Evolutionary conservation across 2,113 vertebrate genomes (phyloP), one percentile per base, ranked within the genome.

Genomic region (Myodes glareolus): DNA sequence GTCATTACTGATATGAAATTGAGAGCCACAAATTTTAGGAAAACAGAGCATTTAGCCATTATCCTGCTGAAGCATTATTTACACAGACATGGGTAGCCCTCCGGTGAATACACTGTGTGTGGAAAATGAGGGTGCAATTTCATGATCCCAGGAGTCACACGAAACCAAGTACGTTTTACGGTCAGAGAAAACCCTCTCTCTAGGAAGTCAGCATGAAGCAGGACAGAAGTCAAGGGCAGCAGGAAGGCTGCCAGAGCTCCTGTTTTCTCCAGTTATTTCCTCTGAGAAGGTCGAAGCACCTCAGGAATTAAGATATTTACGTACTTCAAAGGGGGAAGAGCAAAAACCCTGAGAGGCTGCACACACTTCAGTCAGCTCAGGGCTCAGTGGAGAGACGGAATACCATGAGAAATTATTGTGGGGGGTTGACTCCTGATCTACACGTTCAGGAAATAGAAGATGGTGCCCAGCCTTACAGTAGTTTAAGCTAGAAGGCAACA

Each of bases 121-220:
- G 88, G 63, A 47, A 92, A 91, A 68, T 50, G 31, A 91, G 55
- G 21, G 12, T 33, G 13, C 85, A 68, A 88, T 94, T 68, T 91
- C 63, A 1, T 45, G 86, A 82, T 81, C 45, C 78, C 33, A 33
- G 27, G 45, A 88, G 90, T 75, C 63, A 47, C 45, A 47, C 29
- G 23, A 90, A 95, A 95, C 73, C 80, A 65, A 80, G 31, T 61
- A 23, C 73, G 80, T 80, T 91, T 91, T 95, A 91, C n/a, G 70
- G 55, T 91, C 77, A 21, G 70, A 84, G 61, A 75, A 85, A 84
- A 65, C 19, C 3, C 65, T 75, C 23, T 91, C 55, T 68, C 65
- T 91, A 75, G 76, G 86, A 94, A 92, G 76, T 88, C 94, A 89
- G 45, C 27, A 14, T 75, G 88, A 97, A 96, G 87, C 55, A 81